These are phyloP conservation scores for Drosophila bocki DNA, from an alignment of 1,140 invertebrate genomes.

Conservation along the genomic window DNA sequence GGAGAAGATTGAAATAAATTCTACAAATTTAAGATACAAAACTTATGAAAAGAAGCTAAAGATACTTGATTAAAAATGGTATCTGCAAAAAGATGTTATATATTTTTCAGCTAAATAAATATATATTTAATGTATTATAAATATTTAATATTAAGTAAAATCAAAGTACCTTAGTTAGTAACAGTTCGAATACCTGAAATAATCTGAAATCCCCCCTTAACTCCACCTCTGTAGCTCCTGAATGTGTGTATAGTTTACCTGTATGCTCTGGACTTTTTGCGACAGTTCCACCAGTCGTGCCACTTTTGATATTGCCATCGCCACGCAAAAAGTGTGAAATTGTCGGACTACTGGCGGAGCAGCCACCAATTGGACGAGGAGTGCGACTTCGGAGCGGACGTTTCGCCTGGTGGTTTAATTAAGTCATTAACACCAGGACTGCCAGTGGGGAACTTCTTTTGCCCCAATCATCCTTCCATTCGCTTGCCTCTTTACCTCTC, in stretches of 20 bases:
- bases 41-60: too few species aligned
- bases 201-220: neutral
- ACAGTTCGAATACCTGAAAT: neutral
- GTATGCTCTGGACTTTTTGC: slow-evolving; percentile 34
- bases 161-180: neutral
- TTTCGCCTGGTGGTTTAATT: slow-evolving; percentile 73
- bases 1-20: neutral
- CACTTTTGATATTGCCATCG: slow-evolving; percentile 61
- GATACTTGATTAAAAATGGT: neutral
- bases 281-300: slow-evolving; percentile 55
- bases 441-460: slow-evolving; percentile 31
- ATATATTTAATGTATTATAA: too few species aligned
- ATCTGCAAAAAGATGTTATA: too few species aligned
- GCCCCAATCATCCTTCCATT: neutral
- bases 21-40: too few species aligned
- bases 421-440: slow-evolving; percentile 81
- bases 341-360: slow-evolving; percentile 69
- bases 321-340: slow-evolving; percentile 82
- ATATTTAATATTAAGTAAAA: neutral
- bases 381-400: slow-evolving; percentile 30
- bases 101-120: too few species aligned
- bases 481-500: neutral
- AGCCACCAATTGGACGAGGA: slow-evolving; percentile 18
- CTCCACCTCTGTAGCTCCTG: neutral
- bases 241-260: slow-evolving; percentile 20